Conservation (phyloP, 2,113 vertebrate genomes). For the Coracopsis vasa region DNA sequence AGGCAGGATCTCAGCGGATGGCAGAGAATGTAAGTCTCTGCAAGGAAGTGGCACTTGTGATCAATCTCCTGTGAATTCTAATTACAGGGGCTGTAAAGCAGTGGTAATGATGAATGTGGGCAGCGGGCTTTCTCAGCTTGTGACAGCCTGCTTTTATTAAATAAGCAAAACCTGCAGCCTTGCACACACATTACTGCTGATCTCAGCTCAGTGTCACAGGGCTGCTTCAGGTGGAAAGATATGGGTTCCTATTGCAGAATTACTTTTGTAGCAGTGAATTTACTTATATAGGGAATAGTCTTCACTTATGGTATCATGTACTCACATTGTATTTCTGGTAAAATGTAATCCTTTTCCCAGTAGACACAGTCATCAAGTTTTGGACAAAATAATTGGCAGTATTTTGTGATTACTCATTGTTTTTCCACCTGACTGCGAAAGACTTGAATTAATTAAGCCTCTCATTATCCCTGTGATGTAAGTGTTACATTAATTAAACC, state of each 20-base stretch:
- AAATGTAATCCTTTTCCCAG: neutral
- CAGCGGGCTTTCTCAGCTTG: neutral
- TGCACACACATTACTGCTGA: neutral
- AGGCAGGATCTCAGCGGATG: accelerated
- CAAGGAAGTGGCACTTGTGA: neutral
- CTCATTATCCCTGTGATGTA: neutral
- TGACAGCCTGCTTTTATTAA: neutral
- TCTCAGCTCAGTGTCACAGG: accelerated
- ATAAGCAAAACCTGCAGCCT: neutral
- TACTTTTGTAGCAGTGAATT: neutral
- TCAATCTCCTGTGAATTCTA: neutral
- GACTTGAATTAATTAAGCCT: neutral
- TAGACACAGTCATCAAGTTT: neutral
- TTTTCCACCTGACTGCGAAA: neutral
- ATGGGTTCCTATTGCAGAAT: neutral
- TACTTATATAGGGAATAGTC: neutral
- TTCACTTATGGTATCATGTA: accelerated
- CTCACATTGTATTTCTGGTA: neutral
- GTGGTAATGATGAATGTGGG: neutral
- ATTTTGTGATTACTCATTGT: neutral
- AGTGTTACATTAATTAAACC: neutral
- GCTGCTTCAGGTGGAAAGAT: neutral
- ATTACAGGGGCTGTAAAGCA: neutral
- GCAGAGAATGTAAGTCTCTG: neutral
- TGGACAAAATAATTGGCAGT: neutral